Conservation (phyloP, 37 sponge, comb jelly and placozoan species). For the Ephydatia muelleri region DNA sequence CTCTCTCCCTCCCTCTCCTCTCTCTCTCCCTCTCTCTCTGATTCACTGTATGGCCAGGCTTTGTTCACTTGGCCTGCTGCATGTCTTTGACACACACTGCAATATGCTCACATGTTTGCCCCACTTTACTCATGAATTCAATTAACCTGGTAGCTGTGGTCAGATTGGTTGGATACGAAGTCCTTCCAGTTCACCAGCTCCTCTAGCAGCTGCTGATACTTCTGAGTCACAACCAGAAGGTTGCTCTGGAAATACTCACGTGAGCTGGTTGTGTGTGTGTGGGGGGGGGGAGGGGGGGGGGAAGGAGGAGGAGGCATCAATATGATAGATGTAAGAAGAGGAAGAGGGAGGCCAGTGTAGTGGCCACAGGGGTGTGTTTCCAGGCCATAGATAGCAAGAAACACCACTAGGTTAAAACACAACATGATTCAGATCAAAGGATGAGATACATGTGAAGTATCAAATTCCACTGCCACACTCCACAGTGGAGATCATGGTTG, state of each 20-base stretch:
- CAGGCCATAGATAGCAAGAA: neutral
- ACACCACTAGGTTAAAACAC: too few species aligned
- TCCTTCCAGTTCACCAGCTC: slow-evolving; percentile 48
- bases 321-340: neutral
- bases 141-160: slow-evolving; percentile 25
- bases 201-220: slow-evolving; percentile 46
- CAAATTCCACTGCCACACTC: too few species aligned
- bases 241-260: slow-evolving; percentile 8
- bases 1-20: too few species aligned
- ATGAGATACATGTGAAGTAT: too few species aligned
- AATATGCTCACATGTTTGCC: neutral
- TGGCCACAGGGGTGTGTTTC: neutral
- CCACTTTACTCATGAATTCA: neutral
- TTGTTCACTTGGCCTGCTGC: too few species aligned
- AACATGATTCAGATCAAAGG: too few species aligned
- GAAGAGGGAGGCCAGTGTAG: neutral
- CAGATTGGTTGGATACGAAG: slow-evolving; percentile 25
- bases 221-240: slow-evolving; percentile 13
- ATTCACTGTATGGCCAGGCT: too few species aligned
- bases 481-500: too few species aligned
- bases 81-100: neutral
- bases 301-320: neutral
- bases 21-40: too few species aligned
- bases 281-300: too few species aligned
- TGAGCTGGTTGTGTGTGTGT: too few species aligned